phyloP scores from a whole-genome alignment of 2,888 invertebrate species.

The Zelleria hepariella region DNA sequence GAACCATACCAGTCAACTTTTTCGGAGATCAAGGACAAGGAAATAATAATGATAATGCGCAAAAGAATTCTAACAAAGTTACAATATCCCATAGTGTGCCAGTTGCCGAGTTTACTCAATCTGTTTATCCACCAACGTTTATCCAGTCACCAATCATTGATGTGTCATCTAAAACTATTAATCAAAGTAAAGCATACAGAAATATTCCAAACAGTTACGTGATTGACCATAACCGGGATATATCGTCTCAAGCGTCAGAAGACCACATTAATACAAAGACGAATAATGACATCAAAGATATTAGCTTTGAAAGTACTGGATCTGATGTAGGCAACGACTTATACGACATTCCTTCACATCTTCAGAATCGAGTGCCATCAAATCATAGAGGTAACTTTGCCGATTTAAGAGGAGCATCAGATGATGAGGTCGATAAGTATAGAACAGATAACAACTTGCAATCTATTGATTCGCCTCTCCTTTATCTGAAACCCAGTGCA shows the following conservation, averaged over 20 bases:
- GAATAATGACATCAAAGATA: slow-evolving; percentile 29
- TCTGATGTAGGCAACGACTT: slow-evolving; percentile 45
- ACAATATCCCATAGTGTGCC: slow-evolving; percentile 77
- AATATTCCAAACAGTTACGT: slow-evolving; percentile 51
- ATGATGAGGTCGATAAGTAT: slow-evolving; percentile 58
- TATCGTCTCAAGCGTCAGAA: slow-evolving; percentile 67
- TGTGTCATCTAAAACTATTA: slow-evolving; percentile 48
- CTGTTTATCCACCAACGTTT: slow-evolving; percentile 80
- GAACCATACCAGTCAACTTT: slow-evolving; percentile 25
- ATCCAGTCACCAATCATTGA: slow-evolving; percentile 80
- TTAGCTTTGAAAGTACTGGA: slow-evolving; percentile 60
- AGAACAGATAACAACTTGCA: slow-evolving; percentile 59
- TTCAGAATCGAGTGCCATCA: slow-evolving; percentile 27
- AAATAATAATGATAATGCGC: slow-evolving; percentile 40
- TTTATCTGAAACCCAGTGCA: slow-evolving; percentile 63
- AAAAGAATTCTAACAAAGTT: slow-evolving; percentile 44
- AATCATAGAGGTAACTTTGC: slow-evolving; percentile 50
- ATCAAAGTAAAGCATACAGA: slow-evolving; percentile 52
- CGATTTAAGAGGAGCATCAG: slow-evolving; percentile 54
- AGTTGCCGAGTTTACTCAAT: slow-evolving; percentile 77
- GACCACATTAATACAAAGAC: slow-evolving; percentile 55
- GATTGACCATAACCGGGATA: slow-evolving; percentile 57
- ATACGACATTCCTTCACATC: slow-evolving; percentile 40
- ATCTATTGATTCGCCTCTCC: slow-evolving; percentile 72
- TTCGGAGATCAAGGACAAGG: slow-evolving; percentile 33